Conservation (phyloP, 2,888 invertebrate species). For the Caenorhabditis zanzibari region DNA sequence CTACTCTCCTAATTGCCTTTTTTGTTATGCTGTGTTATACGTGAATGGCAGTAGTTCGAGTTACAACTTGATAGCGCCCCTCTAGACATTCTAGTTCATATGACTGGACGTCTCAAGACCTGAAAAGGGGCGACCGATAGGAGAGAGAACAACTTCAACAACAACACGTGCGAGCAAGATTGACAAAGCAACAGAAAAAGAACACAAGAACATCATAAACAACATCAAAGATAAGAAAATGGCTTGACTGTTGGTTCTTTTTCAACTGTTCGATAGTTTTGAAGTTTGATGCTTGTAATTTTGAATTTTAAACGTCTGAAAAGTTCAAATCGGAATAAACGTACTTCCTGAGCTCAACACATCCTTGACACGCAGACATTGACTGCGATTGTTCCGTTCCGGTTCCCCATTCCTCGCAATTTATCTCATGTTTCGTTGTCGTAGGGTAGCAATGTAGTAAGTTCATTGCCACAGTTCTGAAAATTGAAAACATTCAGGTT, state of each 20-base stretch:
- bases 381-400: constrained; percentile 47
- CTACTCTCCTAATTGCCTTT: constrained; percentile 51
- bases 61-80: constrained; percentile 49
- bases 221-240: not conserved
- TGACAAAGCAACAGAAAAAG: constrained; percentile 10
- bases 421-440: constrained; percentile 42
- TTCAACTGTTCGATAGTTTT: constrained; percentile 10
- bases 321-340: constrained; percentile 31
- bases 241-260: constrained; percentile 9
- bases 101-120: constrained; percentile 40
- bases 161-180: constrained; percentile 49
- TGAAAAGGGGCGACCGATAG: constrained; percentile 41
- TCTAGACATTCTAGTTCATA: constrained; percentile 44
- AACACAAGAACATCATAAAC: constrained; percentile 44
- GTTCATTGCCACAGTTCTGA: constrained; percentile 64
- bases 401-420: constrained; percentile 57
- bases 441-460: constrained; percentile 57
- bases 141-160: constrained; percentile 45
- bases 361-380: constrained; percentile 52
- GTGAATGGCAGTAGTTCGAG: constrained; percentile 16
- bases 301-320: constrained; percentile 5
- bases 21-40: constrained; percentile 50
- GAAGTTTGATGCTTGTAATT: constrained; percentile 10
- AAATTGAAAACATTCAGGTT: constrained; percentile 16
- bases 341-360: constrained; percentile 63